These are phyloP conservation scores for Eurois occulta DNA, from an alignment of 2,888 invertebrate species.

Conservation along the genomic window DNA sequence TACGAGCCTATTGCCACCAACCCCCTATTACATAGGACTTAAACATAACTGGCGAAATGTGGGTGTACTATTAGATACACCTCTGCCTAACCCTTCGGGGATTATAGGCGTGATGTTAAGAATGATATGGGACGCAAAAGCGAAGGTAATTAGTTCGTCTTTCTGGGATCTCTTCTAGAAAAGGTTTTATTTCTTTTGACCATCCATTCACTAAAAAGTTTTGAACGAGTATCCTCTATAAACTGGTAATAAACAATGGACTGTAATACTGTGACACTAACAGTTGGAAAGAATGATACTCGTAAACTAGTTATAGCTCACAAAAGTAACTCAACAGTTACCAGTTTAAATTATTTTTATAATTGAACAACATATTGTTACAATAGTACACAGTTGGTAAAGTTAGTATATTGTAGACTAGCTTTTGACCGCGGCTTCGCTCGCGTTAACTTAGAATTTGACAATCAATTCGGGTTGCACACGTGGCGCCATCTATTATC, in stretches of 20 bases:
- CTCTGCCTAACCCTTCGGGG: too few relatives aligned
- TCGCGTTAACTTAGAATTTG: too few relatives aligned
- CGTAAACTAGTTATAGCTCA: constrained; percentile 29
- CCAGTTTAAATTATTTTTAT: constrained; percentile 27
- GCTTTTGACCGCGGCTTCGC: too few relatives aligned
- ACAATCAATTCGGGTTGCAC: too few relatives aligned
- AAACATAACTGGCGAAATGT: too few relatives aligned
- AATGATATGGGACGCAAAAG: background rate
- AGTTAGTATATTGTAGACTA: too few relatives aligned
- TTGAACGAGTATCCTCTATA: background rate
- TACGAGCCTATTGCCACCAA: too few relatives aligned
- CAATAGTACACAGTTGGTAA: too few relatives aligned
- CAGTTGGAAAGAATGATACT: constrained; percentile 29
- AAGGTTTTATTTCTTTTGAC: background rate
- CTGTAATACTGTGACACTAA: background rate
- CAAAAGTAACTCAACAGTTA: constrained; percentile 11
- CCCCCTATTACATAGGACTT: too few relatives aligned
- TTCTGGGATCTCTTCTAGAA: background rate
- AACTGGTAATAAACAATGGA: background rate
- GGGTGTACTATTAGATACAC: too few relatives aligned
- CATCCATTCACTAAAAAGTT: background rate
- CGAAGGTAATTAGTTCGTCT: background rate
- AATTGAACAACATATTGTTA: background rate
- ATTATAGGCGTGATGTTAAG: too few relatives aligned
- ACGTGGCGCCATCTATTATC: too few relatives aligned